These are phyloP conservation scores for Eudemis profundana DNA, from an alignment of 2,888 invertebrate species.

Conservation along the genomic window DNA sequence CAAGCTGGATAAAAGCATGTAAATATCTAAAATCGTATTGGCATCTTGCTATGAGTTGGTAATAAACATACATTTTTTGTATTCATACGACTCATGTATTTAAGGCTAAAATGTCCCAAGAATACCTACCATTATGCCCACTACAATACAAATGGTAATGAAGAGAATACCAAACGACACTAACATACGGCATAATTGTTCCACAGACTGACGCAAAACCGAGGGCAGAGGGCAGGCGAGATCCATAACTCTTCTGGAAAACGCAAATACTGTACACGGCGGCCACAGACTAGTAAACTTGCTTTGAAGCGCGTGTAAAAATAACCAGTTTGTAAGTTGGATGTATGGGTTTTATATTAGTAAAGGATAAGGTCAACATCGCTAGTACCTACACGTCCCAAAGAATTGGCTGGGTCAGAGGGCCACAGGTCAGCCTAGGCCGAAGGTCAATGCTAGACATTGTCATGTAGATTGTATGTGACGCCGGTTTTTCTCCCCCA, in stretches of 20 bases:
- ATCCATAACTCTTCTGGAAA: slow-evolving; percentile 71
- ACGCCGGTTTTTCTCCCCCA: slow-evolving; percentile 37
- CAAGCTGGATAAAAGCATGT: too few species aligned
- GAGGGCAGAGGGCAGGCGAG: slow-evolving; percentile 72
- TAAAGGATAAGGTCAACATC: slow-evolving; percentile 58
- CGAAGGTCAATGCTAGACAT: slow-evolving; percentile 73
- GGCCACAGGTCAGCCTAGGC: slow-evolving; percentile 64
- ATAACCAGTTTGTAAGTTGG: slow-evolving; percentile 47
- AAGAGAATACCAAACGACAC: slow-evolving; percentile 62
- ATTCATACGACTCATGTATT: not conserved
- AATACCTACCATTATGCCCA: slow-evolving; percentile 23
- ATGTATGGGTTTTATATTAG: slow-evolving; percentile 44
- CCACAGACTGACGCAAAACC: slow-evolving; percentile 75
- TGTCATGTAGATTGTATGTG: slow-evolving; percentile 71
- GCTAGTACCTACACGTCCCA: slow-evolving; percentile 72
- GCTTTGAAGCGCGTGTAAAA: slow-evolving; percentile 19
- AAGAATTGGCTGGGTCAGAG: slow-evolving; percentile 69
- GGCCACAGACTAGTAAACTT: slow-evolving; percentile 53
- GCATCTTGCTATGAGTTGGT: too few species aligned
- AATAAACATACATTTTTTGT: too few species aligned
- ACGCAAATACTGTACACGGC: slow-evolving; percentile 56
- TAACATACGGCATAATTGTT: slow-evolving; percentile 76
- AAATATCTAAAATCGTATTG: too few species aligned
- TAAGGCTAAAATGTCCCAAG: slow-evolving; percentile 10
- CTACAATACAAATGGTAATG: slow-evolving; percentile 58